Percentiles rank a stretch among this genome's conserved stretches.
Evolutionary conservation across 2,113 vertebrate genomes (phyloP).

Genomic region (Myxocyprinus asiaticus): DNA sequence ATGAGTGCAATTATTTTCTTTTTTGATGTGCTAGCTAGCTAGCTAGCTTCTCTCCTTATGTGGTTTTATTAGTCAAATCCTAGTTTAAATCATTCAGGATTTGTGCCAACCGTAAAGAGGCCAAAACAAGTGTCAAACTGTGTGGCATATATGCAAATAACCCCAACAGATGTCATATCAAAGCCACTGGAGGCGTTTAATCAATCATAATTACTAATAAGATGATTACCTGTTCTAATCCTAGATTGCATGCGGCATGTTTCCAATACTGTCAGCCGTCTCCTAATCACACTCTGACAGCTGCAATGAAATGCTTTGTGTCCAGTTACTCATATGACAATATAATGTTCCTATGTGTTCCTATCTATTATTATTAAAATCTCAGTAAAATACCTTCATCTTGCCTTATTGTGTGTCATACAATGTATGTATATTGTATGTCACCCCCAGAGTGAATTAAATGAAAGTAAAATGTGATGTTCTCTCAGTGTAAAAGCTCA

Average conservation of each 20-base stretch:
- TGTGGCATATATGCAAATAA: background rate
- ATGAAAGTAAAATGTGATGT: background rate
- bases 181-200: slow-evolving; percentile 21
- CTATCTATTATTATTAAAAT: too few species aligned
- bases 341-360: background rate
- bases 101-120: background rate
- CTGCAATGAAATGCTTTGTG: background rate
- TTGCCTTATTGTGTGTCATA: too few species aligned
- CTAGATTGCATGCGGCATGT: slow-evolving; percentile 6
- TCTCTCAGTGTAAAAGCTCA: background rate
- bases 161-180: slow-evolving; percentile 13
- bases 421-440: too few species aligned
- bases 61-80: too few species aligned
- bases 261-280: background rate
- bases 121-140: background rate
- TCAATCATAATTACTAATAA: slow-evolving; percentile 25
- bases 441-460: background rate
- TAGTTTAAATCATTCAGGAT: background rate
- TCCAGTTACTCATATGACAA: slow-evolving; percentile 8
- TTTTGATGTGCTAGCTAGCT: too few species aligned
- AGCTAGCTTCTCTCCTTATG: too few species aligned
- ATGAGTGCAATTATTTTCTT: too few species aligned
- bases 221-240: slow-evolving; percentile 22
- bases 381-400: too few species aligned
- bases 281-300: background rate